A percentile compares a stretch with the other conserved stretches of the same genome.
Conservation (phyloP, 53 echinoderm and acorn worm genomes). For the Holothuria scabra region DNA sequence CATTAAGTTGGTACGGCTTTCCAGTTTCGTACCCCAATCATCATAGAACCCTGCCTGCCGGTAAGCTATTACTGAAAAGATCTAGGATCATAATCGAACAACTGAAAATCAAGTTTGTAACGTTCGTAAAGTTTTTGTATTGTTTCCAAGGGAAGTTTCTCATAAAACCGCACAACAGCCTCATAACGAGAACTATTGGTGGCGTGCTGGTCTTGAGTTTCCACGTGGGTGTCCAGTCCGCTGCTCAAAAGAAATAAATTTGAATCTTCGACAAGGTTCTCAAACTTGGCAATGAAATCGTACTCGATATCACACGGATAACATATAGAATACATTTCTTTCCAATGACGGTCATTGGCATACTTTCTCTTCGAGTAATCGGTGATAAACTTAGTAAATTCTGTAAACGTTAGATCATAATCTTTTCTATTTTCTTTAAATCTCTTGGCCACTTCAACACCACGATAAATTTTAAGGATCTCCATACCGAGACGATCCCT, state of each 20-base stretch:
- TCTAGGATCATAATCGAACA: conserved; percentile 23
- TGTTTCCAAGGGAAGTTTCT: neutral
- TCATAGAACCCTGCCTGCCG: no score
- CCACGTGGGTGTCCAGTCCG: conserved; percentile 13
- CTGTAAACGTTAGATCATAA: conserved; percentile 26
- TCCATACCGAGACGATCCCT: conserved; percentile 12
- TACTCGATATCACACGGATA: conserved; percentile 37
- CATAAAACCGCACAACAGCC: neutral
- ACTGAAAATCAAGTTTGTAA: conserved; percentile 6
- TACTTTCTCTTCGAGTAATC: neutral
- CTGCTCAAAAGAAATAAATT: conserved; percentile 9
- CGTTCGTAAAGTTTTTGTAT: conserved; percentile 12
- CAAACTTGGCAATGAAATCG: conserved; percentile 22
- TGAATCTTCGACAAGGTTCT: conserved; percentile 17
- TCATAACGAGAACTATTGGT: conserved; percentile 6
- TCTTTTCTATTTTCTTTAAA: neutral
- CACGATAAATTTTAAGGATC: conserved; percentile 15
- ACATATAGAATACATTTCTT: conserved; percentile 8
- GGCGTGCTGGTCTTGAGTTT: neutral
- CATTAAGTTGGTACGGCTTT: no score
- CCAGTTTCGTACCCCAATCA: no score
- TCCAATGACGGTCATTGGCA: conserved; percentile 22
- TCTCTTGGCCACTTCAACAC: neutral
- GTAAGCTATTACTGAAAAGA: no score
- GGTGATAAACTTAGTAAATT: conserved; percentile 17